phyloP scores from a whole-genome alignment of 2,113 vertebrate species.

The Nestor notabilis region DNA sequence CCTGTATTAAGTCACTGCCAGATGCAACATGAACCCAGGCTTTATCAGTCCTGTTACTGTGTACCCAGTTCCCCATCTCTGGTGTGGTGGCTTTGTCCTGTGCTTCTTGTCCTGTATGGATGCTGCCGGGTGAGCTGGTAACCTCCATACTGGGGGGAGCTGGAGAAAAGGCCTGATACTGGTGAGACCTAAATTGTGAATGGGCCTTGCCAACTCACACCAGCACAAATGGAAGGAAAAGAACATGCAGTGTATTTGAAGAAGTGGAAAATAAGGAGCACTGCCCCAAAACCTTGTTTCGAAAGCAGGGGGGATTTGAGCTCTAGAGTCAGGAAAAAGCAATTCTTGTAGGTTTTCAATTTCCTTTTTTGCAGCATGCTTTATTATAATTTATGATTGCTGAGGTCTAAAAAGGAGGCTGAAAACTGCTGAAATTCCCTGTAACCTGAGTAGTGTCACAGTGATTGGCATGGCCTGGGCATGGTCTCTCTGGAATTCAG shows the following conservation, averaged over 20 bases:
- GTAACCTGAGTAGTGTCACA: neutral
- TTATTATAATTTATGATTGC: neutral
- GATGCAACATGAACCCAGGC: neutral
- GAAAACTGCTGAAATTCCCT: neutral
- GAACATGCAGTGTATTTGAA: neutral
- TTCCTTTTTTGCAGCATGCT: neutral
- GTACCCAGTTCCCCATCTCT: neutral
- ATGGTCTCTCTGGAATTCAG: neutral
- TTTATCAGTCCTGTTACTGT: neutral
- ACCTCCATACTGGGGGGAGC: neutral
- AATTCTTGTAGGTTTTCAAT: neutral
- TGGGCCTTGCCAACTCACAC: neutral
- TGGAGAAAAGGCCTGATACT: neutral
- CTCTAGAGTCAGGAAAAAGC: neutral
- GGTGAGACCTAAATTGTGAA: neutral
- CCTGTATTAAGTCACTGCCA: neutral
- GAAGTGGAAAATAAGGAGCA: neutral
- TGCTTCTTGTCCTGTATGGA: neutral
- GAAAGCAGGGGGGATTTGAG: neutral
- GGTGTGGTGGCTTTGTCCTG: neutral
- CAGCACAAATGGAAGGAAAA: neutral
- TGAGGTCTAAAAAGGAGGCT: neutral
- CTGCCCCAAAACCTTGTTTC: neutral
- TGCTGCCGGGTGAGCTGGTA: neutral
- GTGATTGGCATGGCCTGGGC: neutral